Conservation (phyloP, 2,797 vertebrate genomes). For the Gymnodraco acuticeps region DNA sequence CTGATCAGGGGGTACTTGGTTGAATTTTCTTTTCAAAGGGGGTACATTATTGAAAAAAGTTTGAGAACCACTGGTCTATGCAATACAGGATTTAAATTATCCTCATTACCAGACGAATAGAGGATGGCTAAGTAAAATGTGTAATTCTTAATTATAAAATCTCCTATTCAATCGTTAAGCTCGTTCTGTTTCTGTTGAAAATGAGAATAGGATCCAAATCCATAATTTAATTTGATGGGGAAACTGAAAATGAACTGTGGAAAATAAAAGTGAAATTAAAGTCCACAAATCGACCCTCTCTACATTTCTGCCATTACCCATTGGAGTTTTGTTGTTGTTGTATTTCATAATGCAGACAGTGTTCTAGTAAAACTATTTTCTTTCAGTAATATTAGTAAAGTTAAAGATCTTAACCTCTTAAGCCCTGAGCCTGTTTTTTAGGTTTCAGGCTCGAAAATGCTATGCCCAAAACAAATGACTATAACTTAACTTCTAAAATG, state of each 20-base stretch:
- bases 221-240: neutral
- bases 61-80: no score
- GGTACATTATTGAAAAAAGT: no score
- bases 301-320: no score
- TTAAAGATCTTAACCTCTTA: constrained; percentile 29
- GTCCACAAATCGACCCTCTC: neutral
- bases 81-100: constrained; percentile 26
- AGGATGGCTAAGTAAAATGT: constrained; percentile 21
- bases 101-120: constrained; percentile 22
- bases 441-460: no score
- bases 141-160: constrained; percentile 27
- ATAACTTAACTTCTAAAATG: no score
- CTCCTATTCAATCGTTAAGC: neutral
- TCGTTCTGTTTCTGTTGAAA: constrained; percentile 1
- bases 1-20: no score
- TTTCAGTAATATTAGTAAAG: constrained; percentile 18
- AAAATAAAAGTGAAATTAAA: constrained; percentile 4
- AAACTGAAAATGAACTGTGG: constrained; percentile 1
- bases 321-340: no score
- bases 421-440: no score
- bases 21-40: no score
- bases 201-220: neutral
- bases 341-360: neutral
- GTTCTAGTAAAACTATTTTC: constrained; percentile 17
- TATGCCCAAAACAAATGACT: no score